Evolutionary conservation across 1,140 invertebrate species (phyloP).

Genomic region (Macrocentrus cingulum): DNA sequence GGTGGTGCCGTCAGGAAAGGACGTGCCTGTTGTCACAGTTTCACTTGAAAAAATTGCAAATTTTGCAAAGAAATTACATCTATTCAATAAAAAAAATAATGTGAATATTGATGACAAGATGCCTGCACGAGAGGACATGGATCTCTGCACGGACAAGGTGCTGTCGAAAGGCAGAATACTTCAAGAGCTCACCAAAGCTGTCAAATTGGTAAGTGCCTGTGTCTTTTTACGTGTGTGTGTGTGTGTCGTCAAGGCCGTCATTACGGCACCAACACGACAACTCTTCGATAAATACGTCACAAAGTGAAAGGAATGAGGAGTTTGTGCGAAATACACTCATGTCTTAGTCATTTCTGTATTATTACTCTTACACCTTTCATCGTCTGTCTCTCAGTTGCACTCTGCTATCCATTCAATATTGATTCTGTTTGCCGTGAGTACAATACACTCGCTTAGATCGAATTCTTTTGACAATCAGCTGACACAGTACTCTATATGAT

Average conservation of each 20-base stretch:
- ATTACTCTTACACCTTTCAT: no score
- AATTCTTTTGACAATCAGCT: background rate
- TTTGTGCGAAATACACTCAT: no score
- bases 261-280: background rate
- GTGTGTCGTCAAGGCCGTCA: conserved; percentile 31
- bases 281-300: conserved; percentile 8
- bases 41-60: conserved; percentile 22
- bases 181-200: conserved; percentile 56
- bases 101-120: conserved; percentile 42
- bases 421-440: no score
- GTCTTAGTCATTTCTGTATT: no score
- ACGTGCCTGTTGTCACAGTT: conserved; percentile 24
- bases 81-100: conserved; percentile 33
- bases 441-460: no score
- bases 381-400: no score
- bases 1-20: conserved; percentile 34
- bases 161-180: conserved; percentile 55
- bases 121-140: conserved; percentile 50
- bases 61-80: conserved; percentile 24
- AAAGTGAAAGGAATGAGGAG: conserved; percentile 8
- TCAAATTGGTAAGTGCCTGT: conserved; percentile 54
- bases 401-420: no score
- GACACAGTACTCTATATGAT: background rate
- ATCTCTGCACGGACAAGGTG: conserved; percentile 56
- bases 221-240: conserved; percentile 2